Evolutionary conservation across 1,140 invertebrate genomes (phyloP).

Genomic region (Theocolax elegans): DNA sequence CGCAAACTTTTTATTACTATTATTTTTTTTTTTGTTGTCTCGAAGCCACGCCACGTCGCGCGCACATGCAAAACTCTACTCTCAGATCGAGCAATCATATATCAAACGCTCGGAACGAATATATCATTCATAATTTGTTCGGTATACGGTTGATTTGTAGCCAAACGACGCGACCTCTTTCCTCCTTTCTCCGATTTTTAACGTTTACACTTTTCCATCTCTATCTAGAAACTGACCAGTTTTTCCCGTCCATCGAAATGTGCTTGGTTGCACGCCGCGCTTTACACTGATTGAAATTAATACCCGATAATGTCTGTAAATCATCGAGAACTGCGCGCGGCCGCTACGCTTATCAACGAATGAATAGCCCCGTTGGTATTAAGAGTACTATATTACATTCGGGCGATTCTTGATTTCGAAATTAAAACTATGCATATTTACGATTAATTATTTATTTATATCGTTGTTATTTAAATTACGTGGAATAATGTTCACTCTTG

Average conservation of each 20-base stretch:
- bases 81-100: conserved; percentile 51
- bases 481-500: too few relatives aligned
- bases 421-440: too few relatives aligned
- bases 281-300: conserved; percentile 66
- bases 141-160: conserved; percentile 67
- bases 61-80: too few relatives aligned
- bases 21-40: conserved; percentile 1
- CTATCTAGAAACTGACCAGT: background rate
- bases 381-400: too few relatives aligned
- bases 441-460: too few relatives aligned
- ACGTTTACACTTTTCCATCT: background rate
- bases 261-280: conserved; percentile 43
- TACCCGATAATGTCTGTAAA: conserved; percentile 67
- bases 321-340: conserved; percentile 48
- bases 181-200: conserved; percentile 1
- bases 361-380: too few relatives aligned
- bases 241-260: conserved; percentile 21
- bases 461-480: too few relatives aligned
- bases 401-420: too few relatives aligned
- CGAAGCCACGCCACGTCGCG: too few relatives aligned
- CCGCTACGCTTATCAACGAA: conserved; percentile 35
- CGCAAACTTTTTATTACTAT: conserved; percentile 12
- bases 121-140: conserved; percentile 69
- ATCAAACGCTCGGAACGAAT: conserved; percentile 65
- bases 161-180: conserved; percentile 55